These are phyloP conservation scores for Enteromius argenteus DNA, from an alignment of 2,797 vertebrate species.

Conservation along the genomic window DNA sequence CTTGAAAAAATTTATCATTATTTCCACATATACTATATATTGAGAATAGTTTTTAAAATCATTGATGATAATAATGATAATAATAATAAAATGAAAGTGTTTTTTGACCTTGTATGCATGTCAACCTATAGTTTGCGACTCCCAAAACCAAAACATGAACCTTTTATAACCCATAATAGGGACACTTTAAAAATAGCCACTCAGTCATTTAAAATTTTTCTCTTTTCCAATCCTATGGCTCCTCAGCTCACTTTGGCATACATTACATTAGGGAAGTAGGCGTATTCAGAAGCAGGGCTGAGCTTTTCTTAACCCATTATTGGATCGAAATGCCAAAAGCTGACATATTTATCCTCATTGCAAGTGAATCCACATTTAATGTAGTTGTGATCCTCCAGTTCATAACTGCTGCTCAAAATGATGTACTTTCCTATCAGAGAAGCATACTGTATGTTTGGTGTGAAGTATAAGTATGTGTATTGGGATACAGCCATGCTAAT, in stretches of 20 bases:
- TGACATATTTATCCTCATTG: background rate
- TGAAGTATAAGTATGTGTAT: background rate
- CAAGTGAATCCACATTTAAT: background rate
- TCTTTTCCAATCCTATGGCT: background rate
- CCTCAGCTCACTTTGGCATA: background rate
- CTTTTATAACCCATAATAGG: no score
- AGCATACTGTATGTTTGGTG: background rate
- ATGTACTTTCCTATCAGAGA: background rate
- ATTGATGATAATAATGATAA: background rate
- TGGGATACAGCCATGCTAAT: slow-evolving; percentile 11
- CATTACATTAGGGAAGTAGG: background rate
- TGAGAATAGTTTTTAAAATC: background rate
- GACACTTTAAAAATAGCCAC: background rate
- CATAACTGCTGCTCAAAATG: background rate
- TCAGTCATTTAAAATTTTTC: background rate
- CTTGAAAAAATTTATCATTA: background rate
- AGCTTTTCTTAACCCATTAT: slow-evolving; percentile 1
- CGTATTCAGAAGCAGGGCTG: background rate
- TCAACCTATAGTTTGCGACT: no score
- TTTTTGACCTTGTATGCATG: no score
- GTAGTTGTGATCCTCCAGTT: slow-evolving; percentile 1
- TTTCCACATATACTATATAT: background rate
- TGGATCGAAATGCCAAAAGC: background rate
- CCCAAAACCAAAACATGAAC: no score
- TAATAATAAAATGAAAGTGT: background rate